Evolutionary conservation across 1,140 invertebrate species (phyloP), one percentile per base, ranked within the genome.

Genomic region (Drosophila ercepeae): DNA sequence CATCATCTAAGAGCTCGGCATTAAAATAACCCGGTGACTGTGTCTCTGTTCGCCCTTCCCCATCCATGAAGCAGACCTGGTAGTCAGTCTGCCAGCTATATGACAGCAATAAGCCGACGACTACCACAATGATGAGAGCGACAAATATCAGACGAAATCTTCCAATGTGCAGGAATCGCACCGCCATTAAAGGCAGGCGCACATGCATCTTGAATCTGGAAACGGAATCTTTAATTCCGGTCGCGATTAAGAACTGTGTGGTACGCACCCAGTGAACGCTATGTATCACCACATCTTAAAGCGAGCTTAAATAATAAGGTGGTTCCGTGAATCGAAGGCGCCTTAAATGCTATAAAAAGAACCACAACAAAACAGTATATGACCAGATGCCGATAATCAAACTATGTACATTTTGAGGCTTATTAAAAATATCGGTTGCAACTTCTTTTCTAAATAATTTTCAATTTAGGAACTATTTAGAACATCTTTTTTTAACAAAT

Each of bases 131-230:
- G 9, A 89, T 55, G 0, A 89, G 58, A 1, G 55, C 25, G 1
- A 77, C 14, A n/a, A 89, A 81, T n/a, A 89, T 5, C 11, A 83
- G 1, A 0, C 84, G 78, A 21, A 89, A 25, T 29, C 78, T 59
- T 29, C 84, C 78, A 49, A 83, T 83, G 42, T 89, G 64, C 44
- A 84, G 14, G 23, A 71, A 75, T 18, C 82, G 81, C 18, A 72
- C 61, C 39, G 57, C 8, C 39, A 69, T 18, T n/a, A 79, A 45
- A 32, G 71, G 61, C 18, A 81, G 18, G 5, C 82, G 82, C 42
- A 81, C 49, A 29, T 68, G 75, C 93, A 84, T 89, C 39, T 18
- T 36, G 59, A 23, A 41, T 16, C 23, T 52, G 6, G 13, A 25
- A n/a, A 1, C 9, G 9, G 29, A 32, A 11, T 11, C 9, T 27